Evolutionary conservation across 2,888 invertebrate species (phyloP).

Genomic region (Nephrotoma appendiculata): DNA sequence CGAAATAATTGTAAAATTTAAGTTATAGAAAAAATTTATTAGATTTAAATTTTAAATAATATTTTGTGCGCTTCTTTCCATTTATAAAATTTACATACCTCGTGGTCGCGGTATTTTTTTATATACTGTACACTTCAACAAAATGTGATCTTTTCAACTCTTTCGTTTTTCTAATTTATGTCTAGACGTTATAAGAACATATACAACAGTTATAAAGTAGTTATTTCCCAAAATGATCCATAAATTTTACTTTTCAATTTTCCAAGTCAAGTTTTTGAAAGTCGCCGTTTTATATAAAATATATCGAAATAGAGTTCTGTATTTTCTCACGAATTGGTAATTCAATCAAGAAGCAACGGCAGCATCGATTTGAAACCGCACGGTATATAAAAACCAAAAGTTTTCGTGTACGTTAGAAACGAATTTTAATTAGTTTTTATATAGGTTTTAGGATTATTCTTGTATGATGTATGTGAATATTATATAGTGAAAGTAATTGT

Average conservation of each 20-base stretch:
- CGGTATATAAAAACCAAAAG: not conserved
- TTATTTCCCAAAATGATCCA: not conserved
- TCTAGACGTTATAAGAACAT: not conserved
- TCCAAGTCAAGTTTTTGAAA: not conserved
- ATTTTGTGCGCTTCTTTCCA: not conserved
- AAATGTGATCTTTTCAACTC: not conserved
- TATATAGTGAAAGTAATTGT: not conserved
- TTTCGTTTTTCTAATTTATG: not conserved
- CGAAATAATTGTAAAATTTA: not conserved
- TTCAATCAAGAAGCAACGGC: not conserved
- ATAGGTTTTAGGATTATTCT: not conserved
- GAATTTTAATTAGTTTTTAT: not conserved
- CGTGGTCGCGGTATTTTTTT: not conserved
- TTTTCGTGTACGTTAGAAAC: not conserved
- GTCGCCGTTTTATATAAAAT: not conserved
- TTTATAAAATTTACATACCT: not conserved
- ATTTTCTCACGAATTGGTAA: not conserved
- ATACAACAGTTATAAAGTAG: not conserved
- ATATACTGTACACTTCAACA: not conserved
- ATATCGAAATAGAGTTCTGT: not conserved
- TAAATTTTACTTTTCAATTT: not conserved
- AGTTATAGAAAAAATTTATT: not conserved
- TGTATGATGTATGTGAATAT: not conserved
- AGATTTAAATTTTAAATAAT: not conserved
- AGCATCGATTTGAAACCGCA: not conserved